Evolutionary conservation across 2,113 vertebrate species (phyloP), one percentile per base, ranked within the genome.

Genomic region (Nansenia antarctica): DNA sequence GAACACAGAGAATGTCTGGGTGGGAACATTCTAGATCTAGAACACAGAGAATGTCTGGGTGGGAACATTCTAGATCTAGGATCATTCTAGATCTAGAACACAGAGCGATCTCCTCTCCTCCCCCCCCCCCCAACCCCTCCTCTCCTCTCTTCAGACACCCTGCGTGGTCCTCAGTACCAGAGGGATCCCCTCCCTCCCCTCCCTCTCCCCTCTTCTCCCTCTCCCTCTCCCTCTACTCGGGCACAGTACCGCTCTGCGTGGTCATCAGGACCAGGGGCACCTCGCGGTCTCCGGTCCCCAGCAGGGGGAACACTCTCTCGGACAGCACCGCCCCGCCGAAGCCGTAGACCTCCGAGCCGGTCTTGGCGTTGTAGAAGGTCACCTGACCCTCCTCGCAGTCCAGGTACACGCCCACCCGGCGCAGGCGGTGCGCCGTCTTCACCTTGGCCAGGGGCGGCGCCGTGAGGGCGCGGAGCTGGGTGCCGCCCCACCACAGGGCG

Each of bases 281-380:
- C 0, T 93, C 92, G 18, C 88, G 92, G 78, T 93, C 92, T 0
- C 83, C 87, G 0, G 90, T 93, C 0, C 91, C 90, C 14, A 93
- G 70, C 73, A 93, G 72, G 12, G 91, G 92, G 18, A 90, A 83
- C 82, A 90, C 86, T 59, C 55, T 86, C 65, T 88, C 89, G 0
- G 65, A 78, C 80, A 91, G 89, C 55, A 77, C 77, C 0, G 47
- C 14, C 0, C 35, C 20, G 5, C 0, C 59, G 70, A 91, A 92
- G 29, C 62, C 75, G 77, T 88, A 88, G n/a, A 92, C 58, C 81
- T 91, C 90, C 0, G 86, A 82, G 2, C 91, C 87, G 0, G 86
- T 81, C 77, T 93, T 92, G 3, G 72, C 79, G 0, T 93, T 92
- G 53, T 78, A 92, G 45, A 93, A 92, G 29, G 82, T 77, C 65